Base-by-base conservation (phyloP, 2,797 vertebrate species). In the Falco columbarius region DNA sequence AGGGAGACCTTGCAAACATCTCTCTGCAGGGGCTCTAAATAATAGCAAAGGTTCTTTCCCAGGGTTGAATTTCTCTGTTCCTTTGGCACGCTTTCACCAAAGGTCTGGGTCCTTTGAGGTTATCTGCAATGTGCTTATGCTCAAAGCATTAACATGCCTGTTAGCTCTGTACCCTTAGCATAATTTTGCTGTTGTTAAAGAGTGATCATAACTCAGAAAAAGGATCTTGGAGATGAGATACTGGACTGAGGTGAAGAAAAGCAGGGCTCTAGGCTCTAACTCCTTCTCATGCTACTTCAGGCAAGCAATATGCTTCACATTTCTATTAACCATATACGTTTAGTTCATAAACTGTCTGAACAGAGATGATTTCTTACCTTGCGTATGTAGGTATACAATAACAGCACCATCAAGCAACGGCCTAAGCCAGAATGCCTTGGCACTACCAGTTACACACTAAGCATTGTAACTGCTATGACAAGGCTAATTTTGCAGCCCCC, bases 11-110 rank as follows among this genome's bases (percentile, higher is more conserved):
- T 81, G 81, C 80, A 93, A 89, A 85, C 72, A 84, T 49, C 38
- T 85, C 89, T 80, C 71, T 81, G 62, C 24, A 75, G 74, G 70
- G 44, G 59, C 61, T 89, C 66, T 73, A 71, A 92, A 95, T 63
- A 97, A 95, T 52, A 85, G 68, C 19, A 58, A 83, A 89, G 59
- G 88, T 85, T 96, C 85, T 94, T 96, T 95, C 91, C 89, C 83
- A 94, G 90, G 80, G 46, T 26, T 90, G 86, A 88, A 65, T 86
- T 82, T 92, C 89, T 89, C 74, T 85, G 13, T 84, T 94, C 29
- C 32, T 94, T 88, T 93, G 87, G 77, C 61, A 92, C 5, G 2
- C 30, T 89, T 90, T 94, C 95, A 81, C 58, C 49, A 88, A 90
- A 94, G 75, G 74, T 20, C 21, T 91, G 74, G 65, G 67, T 63